Conservation (phyloP, 1,140 invertebrate species). For the Drosophila grimshawi region DNA sequence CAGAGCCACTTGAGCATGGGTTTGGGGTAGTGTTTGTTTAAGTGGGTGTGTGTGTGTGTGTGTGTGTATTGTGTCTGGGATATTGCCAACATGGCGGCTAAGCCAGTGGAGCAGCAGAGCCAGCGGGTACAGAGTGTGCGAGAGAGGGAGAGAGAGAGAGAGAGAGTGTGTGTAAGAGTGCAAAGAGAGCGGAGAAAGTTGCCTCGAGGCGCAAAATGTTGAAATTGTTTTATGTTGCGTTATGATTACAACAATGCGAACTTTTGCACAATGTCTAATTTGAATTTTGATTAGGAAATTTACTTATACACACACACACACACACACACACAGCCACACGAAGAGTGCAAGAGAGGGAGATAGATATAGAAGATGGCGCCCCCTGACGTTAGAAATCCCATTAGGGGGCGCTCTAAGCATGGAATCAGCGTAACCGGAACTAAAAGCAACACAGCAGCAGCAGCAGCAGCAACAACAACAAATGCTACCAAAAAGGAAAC, state of each 20-base stretch:
- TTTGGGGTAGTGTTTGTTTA: slow-evolving; percentile 44
- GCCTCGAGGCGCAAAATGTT: slow-evolving; percentile 69
- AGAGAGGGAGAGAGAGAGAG: not conserved
- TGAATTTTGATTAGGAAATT: slow-evolving; percentile 84
- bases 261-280: slow-evolving; percentile 83
- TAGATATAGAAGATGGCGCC: slow-evolving; percentile 65
- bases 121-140: not conserved
- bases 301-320: slow-evolving; percentile 70
- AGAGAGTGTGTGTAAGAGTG: not conserved
- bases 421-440: slow-evolving; percentile 80
- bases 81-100: slow-evolving; percentile 64
- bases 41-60: slow-evolving; percentile 11
- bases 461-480: slow-evolving; percentile 28
- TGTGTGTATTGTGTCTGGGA: slow-evolving; percentile 35
- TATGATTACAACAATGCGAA: slow-evolving; percentile 83
- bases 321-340: not conserved
- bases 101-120: slow-evolving; percentile 1
- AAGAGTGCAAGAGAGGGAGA: not conserved
- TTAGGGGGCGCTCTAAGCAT: slow-evolving; percentile 76
- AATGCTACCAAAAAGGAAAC: slow-evolving; percentile 48
- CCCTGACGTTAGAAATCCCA: slow-evolving; percentile 61
- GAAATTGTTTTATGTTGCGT: slow-evolving; percentile 81
- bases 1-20: slow-evolving; percentile 2
- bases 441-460: slow-evolving; percentile 68
- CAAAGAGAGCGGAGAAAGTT: slow-evolving; percentile 5